Percentiles rank a stretch among this genome's conserved stretches.
These are phyloP conservation scores for Tanytarsus gracilentus DNA, from an alignment of 2,888 invertebrate species.

Conservation along the genomic window DNA sequence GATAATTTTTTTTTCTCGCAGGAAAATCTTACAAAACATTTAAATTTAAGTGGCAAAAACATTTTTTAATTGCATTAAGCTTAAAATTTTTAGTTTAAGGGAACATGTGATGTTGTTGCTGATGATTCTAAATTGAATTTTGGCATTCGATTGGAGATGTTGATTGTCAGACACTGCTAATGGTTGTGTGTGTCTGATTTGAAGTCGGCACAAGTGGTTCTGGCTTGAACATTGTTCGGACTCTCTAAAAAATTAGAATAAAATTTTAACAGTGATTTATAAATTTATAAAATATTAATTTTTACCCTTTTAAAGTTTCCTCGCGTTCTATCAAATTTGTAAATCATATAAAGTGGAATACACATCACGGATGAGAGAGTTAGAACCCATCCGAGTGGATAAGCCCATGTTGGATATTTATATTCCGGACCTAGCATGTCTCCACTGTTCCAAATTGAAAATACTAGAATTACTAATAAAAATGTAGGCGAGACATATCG, in stretches of 20 bases:
- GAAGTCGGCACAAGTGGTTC: slow-evolving; percentile 38
- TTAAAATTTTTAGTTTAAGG: not conserved
- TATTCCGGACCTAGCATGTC: slow-evolving; percentile 68
- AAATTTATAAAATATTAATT: not conserved
- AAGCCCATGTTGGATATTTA: slow-evolving; percentile 71
- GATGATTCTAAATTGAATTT: slow-evolving; percentile 9
- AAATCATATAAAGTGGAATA: slow-evolving; percentile 75
- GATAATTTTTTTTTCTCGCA: too few relatives aligned
- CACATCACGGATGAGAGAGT: slow-evolving; percentile 78
- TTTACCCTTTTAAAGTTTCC: slow-evolving; percentile 50
- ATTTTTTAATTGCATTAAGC: not conserved
- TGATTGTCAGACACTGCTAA: slow-evolving; percentile 24
- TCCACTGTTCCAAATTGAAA: slow-evolving; percentile 70
- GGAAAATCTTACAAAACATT: not conserved
- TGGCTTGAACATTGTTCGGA: slow-evolving; percentile 37
- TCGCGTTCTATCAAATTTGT: slow-evolving; percentile 62
- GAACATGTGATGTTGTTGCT: slow-evolving; percentile 6
- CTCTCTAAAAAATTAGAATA: slow-evolving; percentile 29
- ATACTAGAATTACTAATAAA: slow-evolving; percentile 75
- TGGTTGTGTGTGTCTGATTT: slow-evolving; percentile 35
- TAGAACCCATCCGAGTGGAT: slow-evolving; percentile 69
- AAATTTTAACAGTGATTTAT: slow-evolving; percentile 3
- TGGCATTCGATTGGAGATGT: not conserved
- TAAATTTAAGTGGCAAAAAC: not conserved
- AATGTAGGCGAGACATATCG: slow-evolving; percentile 78